Conservation (phyloP, 2,888 invertebrate genomes). For the Chrysodeixis includens region DNA sequence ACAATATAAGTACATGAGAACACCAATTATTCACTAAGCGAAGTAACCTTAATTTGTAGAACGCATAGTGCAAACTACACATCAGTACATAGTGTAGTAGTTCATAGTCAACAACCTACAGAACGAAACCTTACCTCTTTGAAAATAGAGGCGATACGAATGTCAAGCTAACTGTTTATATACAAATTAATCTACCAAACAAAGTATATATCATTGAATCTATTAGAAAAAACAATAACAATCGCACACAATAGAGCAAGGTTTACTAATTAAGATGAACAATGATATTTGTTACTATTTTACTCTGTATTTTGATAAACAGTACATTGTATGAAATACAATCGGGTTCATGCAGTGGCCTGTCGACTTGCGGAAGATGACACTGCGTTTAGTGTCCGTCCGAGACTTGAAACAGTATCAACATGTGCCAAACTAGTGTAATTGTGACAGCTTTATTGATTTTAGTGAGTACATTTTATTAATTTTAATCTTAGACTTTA, state of each 20-base stretch:
- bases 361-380: conserved; percentile 51
- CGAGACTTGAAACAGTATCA: conserved; percentile 26
- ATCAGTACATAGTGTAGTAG: too few relatives aligned
- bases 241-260: conserved; percentile 17
- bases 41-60: too few relatives aligned
- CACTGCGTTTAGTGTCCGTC: conserved; percentile 53
- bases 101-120: too few relatives aligned
- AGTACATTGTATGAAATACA: conserved; percentile 63
- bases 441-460: conserved; percentile 40
- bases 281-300: conserved; percentile 42
- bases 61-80: too few relatives aligned
- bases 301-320: conserved; percentile 54
- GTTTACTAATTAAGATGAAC: conserved; percentile 8
- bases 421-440: conserved; percentile 60
- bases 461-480: conserved; percentile 55
- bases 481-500: not conserved
- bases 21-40: too few relatives aligned
- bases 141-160: too few relatives aligned
- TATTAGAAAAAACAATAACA: conserved; percentile 15
- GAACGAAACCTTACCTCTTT: not conserved
- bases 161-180: not conserved
- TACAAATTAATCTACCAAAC: not conserved
- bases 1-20: too few relatives aligned
- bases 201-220: conserved; percentile 1
- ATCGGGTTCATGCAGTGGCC: conserved; percentile 52